A percentile compares a stretch with the other conserved stretches of the same genome.
Evolutionary conservation across 2,888 invertebrate genomes (phyloP).

Genomic region (Noctua pronuba): DNA sequence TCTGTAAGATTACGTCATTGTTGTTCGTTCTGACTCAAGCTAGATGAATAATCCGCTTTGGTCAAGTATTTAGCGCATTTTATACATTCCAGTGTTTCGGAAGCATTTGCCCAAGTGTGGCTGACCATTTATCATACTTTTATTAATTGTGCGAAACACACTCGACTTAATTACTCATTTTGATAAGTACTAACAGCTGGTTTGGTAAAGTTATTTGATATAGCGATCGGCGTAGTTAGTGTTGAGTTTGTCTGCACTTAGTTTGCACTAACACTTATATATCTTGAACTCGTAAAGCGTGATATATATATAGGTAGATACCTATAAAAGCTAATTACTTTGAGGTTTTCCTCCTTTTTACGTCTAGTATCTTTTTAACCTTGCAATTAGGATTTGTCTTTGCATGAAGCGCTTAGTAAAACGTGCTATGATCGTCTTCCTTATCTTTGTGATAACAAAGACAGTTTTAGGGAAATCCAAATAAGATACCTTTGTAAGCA

Average conservation of each 20-base stretch:
- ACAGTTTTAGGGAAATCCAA: conserved; percentile 9
- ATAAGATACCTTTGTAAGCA: too few relatives aligned
- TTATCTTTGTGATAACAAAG: conserved; percentile 1
- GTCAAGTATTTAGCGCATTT: conserved; percentile 41
- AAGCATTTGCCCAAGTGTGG: conserved; percentile 11
- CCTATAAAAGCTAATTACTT: conserved; percentile 13
- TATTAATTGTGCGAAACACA: conserved; percentile 18
- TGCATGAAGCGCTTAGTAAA: conserved; percentile 7
- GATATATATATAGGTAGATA: not conserved
- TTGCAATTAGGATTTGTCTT: conserved; percentile 43
- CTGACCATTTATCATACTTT: conserved; percentile 16
- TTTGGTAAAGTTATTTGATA: conserved; percentile 17
- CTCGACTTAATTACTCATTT: conserved; percentile 24
- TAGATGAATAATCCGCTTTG: conserved; percentile 55
- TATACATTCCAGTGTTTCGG: conserved; percentile 27
- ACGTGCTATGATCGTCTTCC: not conserved
- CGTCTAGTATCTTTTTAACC: conserved; percentile 9
- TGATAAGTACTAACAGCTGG: conserved; percentile 19
- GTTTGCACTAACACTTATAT: conserved; percentile 39
- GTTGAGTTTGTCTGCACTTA: conserved; percentile 24
- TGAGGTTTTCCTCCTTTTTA: conserved; percentile 30
- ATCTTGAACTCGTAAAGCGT: conserved; percentile 19
- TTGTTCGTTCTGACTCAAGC: conserved; percentile 54
- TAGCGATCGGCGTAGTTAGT: conserved; percentile 4
- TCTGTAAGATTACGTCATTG: conserved; percentile 39